These are phyloP conservation scores for Zaprionus lineosus DNA, from an alignment of 2,888 invertebrate species.

Conservation along the genomic window DNA sequence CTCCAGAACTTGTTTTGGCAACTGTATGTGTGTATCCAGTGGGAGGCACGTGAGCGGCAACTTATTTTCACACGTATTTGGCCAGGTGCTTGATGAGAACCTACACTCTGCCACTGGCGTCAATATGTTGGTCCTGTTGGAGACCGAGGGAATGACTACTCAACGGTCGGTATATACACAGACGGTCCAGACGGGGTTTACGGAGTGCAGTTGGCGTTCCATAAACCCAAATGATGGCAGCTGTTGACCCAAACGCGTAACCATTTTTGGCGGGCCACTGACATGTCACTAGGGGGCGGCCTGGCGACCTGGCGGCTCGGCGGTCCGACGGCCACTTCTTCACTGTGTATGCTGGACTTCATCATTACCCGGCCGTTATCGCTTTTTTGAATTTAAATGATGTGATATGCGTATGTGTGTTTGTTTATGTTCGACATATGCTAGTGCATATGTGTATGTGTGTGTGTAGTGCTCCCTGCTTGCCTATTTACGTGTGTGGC, in stretches of 20 bases:
- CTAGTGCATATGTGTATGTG: not conserved
- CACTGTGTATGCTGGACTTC: conserved; percentile 50
- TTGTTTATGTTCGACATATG: not conserved
- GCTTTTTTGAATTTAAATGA: conserved; percentile 75
- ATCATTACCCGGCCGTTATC: conserved; percentile 76
- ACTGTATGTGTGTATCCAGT: conserved; percentile 36
- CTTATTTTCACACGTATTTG: conserved; percentile 61
- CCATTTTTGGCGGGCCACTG: conserved; percentile 61
- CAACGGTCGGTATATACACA: too few species aligned
- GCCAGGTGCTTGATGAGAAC: conserved; percentile 9
- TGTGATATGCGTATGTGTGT: conserved; percentile 11
- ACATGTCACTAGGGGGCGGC: conserved; percentile 37
- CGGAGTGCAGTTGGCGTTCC: conserved; percentile 1
- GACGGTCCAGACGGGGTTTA: too few species aligned
- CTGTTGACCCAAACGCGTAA: conserved; percentile 68
- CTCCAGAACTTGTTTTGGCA: conserved; percentile 8
- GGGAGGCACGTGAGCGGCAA: conserved; percentile 27
- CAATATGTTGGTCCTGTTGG: conserved; percentile 52
- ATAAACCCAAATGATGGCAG: conserved; percentile 44
- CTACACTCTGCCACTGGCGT: conserved; percentile 16
- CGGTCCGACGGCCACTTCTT: conserved; percentile 6
- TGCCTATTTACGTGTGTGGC: too few species aligned
- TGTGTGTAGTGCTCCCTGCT: too few species aligned
- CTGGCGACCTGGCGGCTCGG: too few species aligned
- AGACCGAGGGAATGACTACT: conserved; percentile 24